These are phyloP conservation scores for Styela plicata DNA, from an alignment of 23 tunicate genomes.

Conservation along the genomic window DNA sequence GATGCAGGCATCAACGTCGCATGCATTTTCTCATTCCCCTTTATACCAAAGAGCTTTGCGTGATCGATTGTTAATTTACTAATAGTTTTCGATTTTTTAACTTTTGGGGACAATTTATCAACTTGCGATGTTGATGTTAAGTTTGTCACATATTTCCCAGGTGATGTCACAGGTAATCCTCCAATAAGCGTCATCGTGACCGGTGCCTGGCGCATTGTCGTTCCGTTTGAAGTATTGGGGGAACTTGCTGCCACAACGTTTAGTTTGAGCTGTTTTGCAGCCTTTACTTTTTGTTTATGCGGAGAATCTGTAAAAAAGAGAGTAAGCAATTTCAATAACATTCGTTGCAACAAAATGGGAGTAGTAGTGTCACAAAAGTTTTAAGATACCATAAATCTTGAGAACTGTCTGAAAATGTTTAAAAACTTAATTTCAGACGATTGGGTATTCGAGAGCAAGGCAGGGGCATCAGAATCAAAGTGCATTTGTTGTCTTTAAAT, in stretches of 20 bases:
- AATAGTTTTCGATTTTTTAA: conserved; percentile 1
- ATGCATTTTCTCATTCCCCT: background rate
- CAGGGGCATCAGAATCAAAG: too few relatives aligned
- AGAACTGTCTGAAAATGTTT: too few relatives aligned
- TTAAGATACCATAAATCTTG: too few relatives aligned
- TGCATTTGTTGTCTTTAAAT: too few relatives aligned
- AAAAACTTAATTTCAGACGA: too few relatives aligned
- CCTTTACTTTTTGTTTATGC: background rate
- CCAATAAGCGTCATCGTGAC: conserved; percentile 7
- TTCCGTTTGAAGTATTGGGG: background rate
- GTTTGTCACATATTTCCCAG: conserved; percentile 23
- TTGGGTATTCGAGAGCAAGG: too few relatives aligned
- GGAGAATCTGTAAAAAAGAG: background rate
- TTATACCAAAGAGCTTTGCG: background rate
- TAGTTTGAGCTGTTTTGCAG: background rate
- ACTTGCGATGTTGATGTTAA: background rate
- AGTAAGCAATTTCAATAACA: background rate
- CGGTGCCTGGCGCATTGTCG: background rate
- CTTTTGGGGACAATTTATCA: background rate
- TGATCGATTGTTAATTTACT: conserved; percentile 7
- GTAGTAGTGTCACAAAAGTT: too few relatives aligned
- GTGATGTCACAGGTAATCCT: background rate
- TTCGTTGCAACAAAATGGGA: too few relatives aligned
- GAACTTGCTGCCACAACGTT: conserved; percentile 1
- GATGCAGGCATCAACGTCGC: conserved; percentile 20